Evolutionary conservation across 1,140 invertebrate genomes (phyloP).

Genomic region (Metaphire vulgaris): DNA sequence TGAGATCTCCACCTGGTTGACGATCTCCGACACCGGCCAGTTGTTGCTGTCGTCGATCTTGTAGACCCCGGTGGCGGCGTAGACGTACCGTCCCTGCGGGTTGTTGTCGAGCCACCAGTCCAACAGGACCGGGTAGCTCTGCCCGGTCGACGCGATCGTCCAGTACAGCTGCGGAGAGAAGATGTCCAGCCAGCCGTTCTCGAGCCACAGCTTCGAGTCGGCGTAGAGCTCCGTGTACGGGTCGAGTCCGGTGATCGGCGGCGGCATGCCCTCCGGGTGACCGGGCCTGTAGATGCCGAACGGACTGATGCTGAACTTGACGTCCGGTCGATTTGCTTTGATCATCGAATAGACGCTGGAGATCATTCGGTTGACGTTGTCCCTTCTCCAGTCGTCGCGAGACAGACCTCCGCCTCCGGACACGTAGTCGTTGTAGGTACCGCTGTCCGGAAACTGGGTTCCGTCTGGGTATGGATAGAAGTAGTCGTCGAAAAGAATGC

Average conservation of each 20-base stretch:
- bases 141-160: slow-evolving; percentile 41
- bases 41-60: slow-evolving; percentile 13
- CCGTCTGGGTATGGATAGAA: slow-evolving; percentile 47
- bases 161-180: slow-evolving; percentile 47
- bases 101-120: slow-evolving; percentile 43
- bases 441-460: slow-evolving; percentile 38
- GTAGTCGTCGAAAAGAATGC: slow-evolving; percentile 48
- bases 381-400: slow-evolving; percentile 39
- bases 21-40: slow-evolving; percentile 38
- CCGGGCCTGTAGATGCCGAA: slow-evolving; percentile 46
- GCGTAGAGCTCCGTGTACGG: slow-evolving; percentile 40
- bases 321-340: slow-evolving; percentile 35
- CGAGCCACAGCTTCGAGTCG: slow-evolving; percentile 44
- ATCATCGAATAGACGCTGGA: slow-evolving; percentile 34
- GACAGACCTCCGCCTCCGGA: slow-evolving; percentile 36
- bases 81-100: slow-evolving; percentile 35
- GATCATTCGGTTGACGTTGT: slow-evolving; percentile 42
- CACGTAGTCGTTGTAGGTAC: slow-evolving; percentile 38
- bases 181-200: slow-evolving; percentile 45
- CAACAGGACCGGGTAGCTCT: slow-evolving; percentile 41
- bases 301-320: slow-evolving; percentile 45
- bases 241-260: slow-evolving; percentile 38
- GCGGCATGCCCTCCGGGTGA: slow-evolving; percentile 31
- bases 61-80: slow-evolving; percentile 37
- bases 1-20: slow-evolving; percentile 38